Percentiles rank a stretch among this genome's conserved stretches.
Evolutionary conservation across 2,888 invertebrate genomes (phyloP).

Genomic region (Pollenia griseotomentosa): DNA sequence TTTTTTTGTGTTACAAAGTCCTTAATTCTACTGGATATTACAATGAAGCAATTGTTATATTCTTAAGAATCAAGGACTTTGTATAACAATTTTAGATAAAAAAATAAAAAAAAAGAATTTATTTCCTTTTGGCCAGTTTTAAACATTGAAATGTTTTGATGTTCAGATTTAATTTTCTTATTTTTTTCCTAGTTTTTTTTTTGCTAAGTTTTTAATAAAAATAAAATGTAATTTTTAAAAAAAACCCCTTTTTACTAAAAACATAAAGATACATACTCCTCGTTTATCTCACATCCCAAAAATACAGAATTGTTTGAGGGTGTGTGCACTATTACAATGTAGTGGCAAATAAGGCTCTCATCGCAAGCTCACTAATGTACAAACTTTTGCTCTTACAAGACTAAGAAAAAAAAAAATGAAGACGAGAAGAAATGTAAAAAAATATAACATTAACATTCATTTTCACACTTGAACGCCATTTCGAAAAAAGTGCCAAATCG

Average conservation of each 20-base stretch:
- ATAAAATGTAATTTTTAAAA: slow-evolving; percentile 60
- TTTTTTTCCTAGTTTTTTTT: slow-evolving; percentile 18
- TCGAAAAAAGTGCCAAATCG: slow-evolving; percentile 82
- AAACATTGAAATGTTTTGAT: slow-evolving; percentile 21
- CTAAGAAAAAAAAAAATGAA: slow-evolving; percentile 7
- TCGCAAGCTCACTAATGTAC: slow-evolving; percentile 55
- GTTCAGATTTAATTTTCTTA: slow-evolving; percentile 2
- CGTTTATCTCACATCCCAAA: slow-evolving; percentile 2
- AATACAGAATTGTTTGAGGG: background rate
- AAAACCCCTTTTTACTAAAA: slow-evolving; percentile 24
- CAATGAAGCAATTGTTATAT: background rate
- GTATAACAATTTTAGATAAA: background rate
- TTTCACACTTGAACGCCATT: slow-evolving; percentile 68
- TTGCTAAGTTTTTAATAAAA: slow-evolving; percentile 61
- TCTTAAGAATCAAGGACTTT: background rate
- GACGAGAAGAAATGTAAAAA: slow-evolving; percentile 20
- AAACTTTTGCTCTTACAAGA: slow-evolving; percentile 62
- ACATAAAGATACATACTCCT: background rate
- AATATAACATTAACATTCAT: slow-evolving; percentile 56
- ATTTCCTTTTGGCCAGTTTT: background rate
- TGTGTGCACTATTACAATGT: background rate
- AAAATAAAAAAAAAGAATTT: background rate
- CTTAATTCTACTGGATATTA: background rate
- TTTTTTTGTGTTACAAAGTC: background rate
- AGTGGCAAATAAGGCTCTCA: slow-evolving; percentile 40